Percentiles rank a stretch among this genome's conserved stretches.
Evolutionary conservation across 2,888 invertebrate species (phyloP).

Genomic region (Ommatoiulus sabulosus): DNA sequence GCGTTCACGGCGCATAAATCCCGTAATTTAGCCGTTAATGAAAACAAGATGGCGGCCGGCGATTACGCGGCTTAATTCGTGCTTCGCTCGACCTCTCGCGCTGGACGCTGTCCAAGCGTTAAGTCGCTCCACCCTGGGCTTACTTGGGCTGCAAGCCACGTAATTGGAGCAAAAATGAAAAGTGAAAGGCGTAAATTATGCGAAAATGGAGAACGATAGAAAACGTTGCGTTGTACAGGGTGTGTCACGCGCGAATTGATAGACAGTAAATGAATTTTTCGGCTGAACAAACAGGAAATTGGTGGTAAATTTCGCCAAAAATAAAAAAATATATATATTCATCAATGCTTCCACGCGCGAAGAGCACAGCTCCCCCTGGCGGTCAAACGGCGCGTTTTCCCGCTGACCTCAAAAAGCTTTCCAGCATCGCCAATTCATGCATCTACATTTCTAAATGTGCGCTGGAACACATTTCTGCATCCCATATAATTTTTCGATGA

Average conservation of each 20-base stretch:
- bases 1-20: not conserved
- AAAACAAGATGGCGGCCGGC: constrained; percentile 11
- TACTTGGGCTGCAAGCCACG: not conserved
- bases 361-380: no score
- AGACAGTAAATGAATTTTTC: no score
- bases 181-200: not conserved
- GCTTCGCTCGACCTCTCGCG: not conserved
- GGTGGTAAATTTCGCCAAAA: no score
- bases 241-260: no score
- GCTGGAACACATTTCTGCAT: constrained; percentile 7
- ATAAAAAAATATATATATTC: no score
- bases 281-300: no score
- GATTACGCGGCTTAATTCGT: not conserved
- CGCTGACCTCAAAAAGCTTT: not conserved
- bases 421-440: not conserved
- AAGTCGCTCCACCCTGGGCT: not conserved
- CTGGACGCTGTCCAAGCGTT: not conserved
- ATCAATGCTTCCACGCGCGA: no score
- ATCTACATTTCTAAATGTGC: not conserved
- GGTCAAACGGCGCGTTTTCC: not conserved
- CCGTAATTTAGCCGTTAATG: not conserved
- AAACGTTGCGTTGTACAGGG: no score
- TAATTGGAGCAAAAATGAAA: constrained; percentile 17
- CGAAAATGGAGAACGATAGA: no score
- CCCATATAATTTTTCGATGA: constrained; percentile 34